These are phyloP conservation scores for Ceyx melanurus DNA, from an alignment of 2,113 vertebrate genomes.

Conservation along the genomic window DNA sequence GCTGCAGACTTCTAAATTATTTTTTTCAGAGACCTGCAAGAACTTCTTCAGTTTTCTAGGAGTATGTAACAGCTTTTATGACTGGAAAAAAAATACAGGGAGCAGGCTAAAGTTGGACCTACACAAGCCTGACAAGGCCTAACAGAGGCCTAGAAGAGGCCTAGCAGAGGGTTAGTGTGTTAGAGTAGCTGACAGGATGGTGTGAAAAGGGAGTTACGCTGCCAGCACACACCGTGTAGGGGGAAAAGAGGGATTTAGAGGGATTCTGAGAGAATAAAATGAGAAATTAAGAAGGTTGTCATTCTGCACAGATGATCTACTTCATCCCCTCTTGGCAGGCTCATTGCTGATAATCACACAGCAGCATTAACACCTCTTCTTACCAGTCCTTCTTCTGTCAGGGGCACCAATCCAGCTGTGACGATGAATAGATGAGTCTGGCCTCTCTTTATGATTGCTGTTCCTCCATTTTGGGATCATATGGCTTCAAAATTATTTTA, in stretches of 20 bases:
- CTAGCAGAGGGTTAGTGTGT: background rate
- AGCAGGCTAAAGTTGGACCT: background rate
- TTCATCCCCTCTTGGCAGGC: background rate
- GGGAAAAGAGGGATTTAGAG: background rate
- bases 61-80: slow-evolving; percentile 18
- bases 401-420: background rate
- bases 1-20: background rate
- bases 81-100: background rate
- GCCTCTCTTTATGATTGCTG: background rate
- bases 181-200: background rate
- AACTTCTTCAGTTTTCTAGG: slow-evolving; percentile 51
- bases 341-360: rapidly evolving
- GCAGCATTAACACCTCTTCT: background rate
- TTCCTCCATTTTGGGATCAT: background rate
- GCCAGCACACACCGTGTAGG: background rate
- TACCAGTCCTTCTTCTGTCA: background rate
- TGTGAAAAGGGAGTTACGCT: background rate
- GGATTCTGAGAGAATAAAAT: background rate
- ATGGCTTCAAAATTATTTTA: background rate
- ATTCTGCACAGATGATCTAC: background rate
- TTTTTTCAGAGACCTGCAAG: slow-evolving; percentile 36
- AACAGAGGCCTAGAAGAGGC: background rate
- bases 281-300: background rate
- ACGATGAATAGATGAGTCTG: rapidly evolving
- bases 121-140: background rate